Conservation (phyloP, 53 echinoderm and acorn worm species). For the Actinopyga echinites region DNA sequence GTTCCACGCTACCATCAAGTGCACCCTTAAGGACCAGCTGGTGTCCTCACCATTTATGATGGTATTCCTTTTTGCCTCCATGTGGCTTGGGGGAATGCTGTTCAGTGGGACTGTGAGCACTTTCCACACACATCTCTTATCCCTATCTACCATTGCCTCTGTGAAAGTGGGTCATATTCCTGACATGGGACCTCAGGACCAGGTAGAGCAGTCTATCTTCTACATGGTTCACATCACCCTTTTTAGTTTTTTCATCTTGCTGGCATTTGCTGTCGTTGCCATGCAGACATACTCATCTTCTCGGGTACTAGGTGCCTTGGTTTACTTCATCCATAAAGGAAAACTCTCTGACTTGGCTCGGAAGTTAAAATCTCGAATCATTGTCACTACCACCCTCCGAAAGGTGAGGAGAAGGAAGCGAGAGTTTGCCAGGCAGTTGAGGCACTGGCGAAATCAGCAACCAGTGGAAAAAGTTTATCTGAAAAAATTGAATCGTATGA, state of each 20-base stretch:
- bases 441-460: slow-evolving; percentile 34
- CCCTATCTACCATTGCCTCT: not conserved
- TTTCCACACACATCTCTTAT: not conserved
- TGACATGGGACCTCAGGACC: not conserved
- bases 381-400: not conserved
- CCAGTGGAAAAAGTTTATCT: not conserved
- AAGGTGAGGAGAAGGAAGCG: slow-evolving; percentile 17
- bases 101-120: not conserved
- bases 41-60: not conserved
- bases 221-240: not conserved
- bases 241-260: not conserved
- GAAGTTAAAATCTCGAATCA: slow-evolving; percentile 17
- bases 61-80: not conserved
- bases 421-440: not conserved
- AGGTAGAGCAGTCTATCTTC: not conserved
- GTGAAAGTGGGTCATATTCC: not conserved
- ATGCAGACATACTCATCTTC: slow-evolving; percentile 24
- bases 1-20: not conserved
- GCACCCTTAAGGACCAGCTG: not conserved
- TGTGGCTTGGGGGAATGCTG: slow-evolving; percentile 10
- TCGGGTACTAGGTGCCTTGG: not conserved
- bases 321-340: not conserved
- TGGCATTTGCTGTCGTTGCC: slow-evolving; percentile 13
- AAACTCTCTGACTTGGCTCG: not conserved
- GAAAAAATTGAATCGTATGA: not conserved